Percentiles rank a stretch among this genome's conserved stretches.
Evolutionary conservation across 2,113 vertebrate species (phyloP).

Genomic region (Gila orcuttii): DNA sequence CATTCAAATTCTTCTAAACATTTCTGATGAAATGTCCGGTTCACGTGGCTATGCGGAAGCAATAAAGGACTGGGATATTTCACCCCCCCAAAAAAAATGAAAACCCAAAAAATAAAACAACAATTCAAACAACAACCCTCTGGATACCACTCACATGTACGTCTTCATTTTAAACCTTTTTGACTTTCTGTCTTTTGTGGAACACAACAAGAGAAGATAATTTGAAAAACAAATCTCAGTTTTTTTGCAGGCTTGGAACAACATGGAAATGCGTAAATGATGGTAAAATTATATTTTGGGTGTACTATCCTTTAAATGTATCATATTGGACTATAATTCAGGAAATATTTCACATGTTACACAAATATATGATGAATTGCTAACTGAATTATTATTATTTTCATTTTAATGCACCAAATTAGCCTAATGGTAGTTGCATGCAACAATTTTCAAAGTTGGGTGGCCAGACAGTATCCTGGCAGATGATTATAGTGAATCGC

Average conservation of each 20-base stretch:
- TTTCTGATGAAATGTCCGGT: not conserved
- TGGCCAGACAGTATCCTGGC: conserved; percentile 16
- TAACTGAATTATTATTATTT: not conserved
- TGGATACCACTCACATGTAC: no score
- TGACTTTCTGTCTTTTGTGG: not conserved
- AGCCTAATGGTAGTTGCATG: not conserved
- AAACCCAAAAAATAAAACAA: no score
- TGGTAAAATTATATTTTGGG: not conserved
- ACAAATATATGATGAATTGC: not conserved
- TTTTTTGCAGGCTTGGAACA: not conserved
- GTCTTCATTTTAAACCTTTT: not conserved
- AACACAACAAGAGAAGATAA: not conserved
- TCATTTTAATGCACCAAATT: not conserved
- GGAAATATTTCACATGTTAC: not conserved
- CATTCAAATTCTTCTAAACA: not conserved
- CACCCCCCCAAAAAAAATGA: not conserved
- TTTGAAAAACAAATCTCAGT: not conserved
- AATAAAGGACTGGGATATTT: not conserved
- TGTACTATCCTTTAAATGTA: not conserved
- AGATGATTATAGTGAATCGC: conserved; percentile 8
- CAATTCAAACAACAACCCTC: no score
- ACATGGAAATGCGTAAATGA: not conserved
- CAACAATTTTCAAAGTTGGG: conserved; percentile 32
- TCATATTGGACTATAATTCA: not conserved
- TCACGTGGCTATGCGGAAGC: no score